phyloP scores from a whole-genome alignment of 2,113 vertebrate species.

The Irena cyanogastra region DNA sequence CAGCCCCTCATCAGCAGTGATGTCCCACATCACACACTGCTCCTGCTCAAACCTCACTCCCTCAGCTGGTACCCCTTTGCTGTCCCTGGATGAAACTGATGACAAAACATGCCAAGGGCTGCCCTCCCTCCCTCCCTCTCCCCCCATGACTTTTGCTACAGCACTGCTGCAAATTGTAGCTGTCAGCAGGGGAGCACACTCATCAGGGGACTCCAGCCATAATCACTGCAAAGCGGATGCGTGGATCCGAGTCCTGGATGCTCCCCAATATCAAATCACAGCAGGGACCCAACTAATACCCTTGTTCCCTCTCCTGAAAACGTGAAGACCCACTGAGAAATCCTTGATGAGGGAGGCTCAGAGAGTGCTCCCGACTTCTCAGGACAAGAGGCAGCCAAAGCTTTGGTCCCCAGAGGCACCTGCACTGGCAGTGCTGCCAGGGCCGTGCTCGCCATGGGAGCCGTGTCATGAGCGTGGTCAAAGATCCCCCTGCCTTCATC shows the following conservation, averaged over 20 bases:
- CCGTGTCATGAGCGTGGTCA: rapidly evolving
- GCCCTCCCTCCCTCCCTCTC: neutral
- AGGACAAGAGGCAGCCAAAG: neutral
- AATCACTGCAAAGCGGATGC: neutral
- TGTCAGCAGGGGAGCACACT: neutral
- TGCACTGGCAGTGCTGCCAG: neutral
- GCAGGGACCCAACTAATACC: neutral
- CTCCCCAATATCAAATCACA: constrained; percentile 12
- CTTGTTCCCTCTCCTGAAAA: neutral
- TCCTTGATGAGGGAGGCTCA: neutral
- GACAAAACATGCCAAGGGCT: neutral
- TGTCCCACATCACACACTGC: neutral
- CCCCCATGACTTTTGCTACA: neutral
- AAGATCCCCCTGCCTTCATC: neutral
- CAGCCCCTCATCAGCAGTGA: neutral
- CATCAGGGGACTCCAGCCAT: neutral
- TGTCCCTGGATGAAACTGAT: neutral
- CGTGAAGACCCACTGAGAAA: neutral
- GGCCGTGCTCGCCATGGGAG: rapidly evolving
- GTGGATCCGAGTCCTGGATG: neutral
- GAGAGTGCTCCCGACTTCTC: rapidly evolving
- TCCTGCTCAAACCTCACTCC: neutral
- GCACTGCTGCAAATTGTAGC: neutral
- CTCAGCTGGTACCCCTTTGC: neutral
- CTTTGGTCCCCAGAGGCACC: neutral